phyloP scores from a whole-genome alignment of 2,888 invertebrate genomes.

The Cephus spinipes region DNA sequence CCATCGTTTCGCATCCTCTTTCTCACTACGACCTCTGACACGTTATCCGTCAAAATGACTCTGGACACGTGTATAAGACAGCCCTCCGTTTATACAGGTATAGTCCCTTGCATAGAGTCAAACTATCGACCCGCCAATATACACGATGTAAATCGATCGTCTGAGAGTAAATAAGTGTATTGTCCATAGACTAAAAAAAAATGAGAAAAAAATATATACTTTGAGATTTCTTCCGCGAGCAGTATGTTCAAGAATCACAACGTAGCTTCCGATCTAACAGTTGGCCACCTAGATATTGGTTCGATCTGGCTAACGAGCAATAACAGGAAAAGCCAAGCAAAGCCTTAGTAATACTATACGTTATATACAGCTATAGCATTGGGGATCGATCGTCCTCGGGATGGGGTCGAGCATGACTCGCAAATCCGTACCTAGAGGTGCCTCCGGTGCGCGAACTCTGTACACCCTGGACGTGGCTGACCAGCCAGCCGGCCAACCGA shows the following conservation, averaged over 20 bases:
- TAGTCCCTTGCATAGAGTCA: background rate
- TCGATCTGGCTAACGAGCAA: background rate
- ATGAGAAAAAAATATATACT: background rate
- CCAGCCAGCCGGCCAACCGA: constrained; percentile 54
- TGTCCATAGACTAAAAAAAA: background rate
- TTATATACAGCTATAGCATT: constrained; percentile 11
- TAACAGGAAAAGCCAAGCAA: background rate
- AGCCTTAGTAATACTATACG: background rate
- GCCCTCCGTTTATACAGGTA: background rate
- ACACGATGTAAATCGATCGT: background rate
- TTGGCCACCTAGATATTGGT: background rate
- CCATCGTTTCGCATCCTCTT: background rate
- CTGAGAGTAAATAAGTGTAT: background rate
- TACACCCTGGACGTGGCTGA: constrained; percentile 52
- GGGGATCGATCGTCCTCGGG: constrained; percentile 55
- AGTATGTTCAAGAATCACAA: background rate
- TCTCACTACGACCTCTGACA: background rate
- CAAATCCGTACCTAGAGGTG: constrained; percentile 41
- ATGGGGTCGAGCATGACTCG: constrained; percentile 61
- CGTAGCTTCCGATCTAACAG: background rate
- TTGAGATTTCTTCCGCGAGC: background rate
- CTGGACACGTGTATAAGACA: background rate
- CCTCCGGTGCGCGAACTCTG: constrained; percentile 54
- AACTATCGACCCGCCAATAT: background rate
- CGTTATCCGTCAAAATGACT: background rate